Conservation (phyloP, 2,113 vertebrate genomes). For the Zosterops borbonicus region DNA sequence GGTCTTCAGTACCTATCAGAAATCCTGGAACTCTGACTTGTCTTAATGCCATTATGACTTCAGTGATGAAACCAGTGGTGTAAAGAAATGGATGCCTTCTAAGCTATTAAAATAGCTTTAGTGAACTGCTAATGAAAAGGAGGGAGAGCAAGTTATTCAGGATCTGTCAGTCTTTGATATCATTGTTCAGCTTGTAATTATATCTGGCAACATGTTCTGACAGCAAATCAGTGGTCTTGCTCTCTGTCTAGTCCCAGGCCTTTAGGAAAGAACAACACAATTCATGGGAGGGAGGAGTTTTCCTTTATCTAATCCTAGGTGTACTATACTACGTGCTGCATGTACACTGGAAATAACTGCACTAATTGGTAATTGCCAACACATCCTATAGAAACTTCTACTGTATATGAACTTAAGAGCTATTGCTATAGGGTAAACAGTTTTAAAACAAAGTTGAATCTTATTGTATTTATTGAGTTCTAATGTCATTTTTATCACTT, state of each 20-base stretch:
- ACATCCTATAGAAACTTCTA: not conserved
- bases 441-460: not conserved
- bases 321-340: not conserved
- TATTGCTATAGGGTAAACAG: not conserved
- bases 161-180: slow-evolving; percentile 40
- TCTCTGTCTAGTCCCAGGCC: not conserved
- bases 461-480: not conserved
- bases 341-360: not conserved
- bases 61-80: not conserved
- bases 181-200: slow-evolving; percentile 37
- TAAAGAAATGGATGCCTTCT: not conserved
- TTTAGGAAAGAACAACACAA: not conserved
- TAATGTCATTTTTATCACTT: not conserved
- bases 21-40: not conserved
- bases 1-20: not conserved
- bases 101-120: not conserved
- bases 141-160: slow-evolving; percentile 20
- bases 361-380: not conserved
- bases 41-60: not conserved
- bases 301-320: not conserved
- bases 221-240: not conserved
- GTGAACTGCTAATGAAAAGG: not conserved
- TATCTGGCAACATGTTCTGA: slow-evolving; percentile 31
- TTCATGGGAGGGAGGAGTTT: not conserved
- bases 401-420: not conserved